phyloP scores from a whole-genome alignment of 2,113 vertebrate genomes.

The Thomomys bottae region DNA sequence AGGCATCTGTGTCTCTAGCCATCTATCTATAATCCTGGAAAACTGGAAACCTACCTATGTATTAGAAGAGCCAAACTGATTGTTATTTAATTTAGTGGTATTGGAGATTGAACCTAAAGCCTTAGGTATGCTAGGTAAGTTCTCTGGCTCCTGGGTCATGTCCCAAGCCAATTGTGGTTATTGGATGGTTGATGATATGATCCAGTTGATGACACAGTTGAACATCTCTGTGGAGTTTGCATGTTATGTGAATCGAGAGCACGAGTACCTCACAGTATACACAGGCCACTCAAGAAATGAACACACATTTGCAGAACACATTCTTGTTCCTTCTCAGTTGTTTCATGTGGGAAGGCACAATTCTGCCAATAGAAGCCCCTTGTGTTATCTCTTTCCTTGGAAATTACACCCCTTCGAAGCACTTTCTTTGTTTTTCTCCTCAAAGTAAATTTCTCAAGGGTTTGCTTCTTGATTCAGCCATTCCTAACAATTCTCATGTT shows the following conservation, averaged over 20 bases:
- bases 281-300: conserved; percentile 64
- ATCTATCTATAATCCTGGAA: neutral
- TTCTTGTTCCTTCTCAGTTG: neutral
- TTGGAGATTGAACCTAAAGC: too few relatives aligned
- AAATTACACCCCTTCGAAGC: neutral
- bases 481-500: neutral
- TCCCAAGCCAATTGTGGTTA: neutral
- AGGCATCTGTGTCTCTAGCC: neutral
- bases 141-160: too few relatives aligned
- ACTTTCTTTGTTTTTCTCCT: neutral
- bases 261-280: conserved; percentile 56
- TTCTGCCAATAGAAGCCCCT: neutral
- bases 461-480: neutral
- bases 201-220: neutral
- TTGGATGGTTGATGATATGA: neutral
- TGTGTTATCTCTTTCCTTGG: neutral
- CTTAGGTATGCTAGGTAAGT: too few relatives aligned
- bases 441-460: neutral
- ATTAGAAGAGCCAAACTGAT: neutral
- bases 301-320: neutral
- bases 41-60: neutral
- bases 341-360: neutral
- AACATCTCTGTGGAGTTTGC: neutral
- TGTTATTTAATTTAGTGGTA: neutral
- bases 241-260: conserved; percentile 53